Base-by-base conservation (phyloP, 2,888 invertebrate genomes). In the Autographa pulchrina region DNA sequence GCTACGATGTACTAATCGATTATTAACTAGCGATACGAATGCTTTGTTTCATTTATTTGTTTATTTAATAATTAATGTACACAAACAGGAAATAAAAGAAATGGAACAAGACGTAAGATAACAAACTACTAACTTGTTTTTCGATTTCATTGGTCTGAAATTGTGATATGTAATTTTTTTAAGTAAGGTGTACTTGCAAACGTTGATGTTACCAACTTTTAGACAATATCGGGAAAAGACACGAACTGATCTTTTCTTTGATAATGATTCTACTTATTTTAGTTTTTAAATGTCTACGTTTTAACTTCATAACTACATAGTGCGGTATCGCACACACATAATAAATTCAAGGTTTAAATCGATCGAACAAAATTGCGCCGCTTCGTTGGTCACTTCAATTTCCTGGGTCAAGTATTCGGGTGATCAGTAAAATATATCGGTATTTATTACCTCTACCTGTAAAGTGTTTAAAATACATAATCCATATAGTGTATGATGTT, bases 311-410 rank as follows among this genome's bases (percentile, higher is more conserved):
- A 43, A 5, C 1, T 43, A 43, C 5, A 14, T 43, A 43, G 43
- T 43, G 6, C 3, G 14, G 43, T 43, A 43, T 48, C 48, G n/a
- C 48, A 48, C 48, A n/a, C 48, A 48, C n/a, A 48, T 48, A 48
- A 48, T 48, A 48, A 48, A 62, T 48, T 48, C 48, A 48, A n/a
- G 48, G 48, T 7, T 48, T 48, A 16, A 48, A 48, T 48, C 48
- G 48, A 48, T 48, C 48, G 48, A 48, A 48, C 48, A 48, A 48
- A 48, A 48, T 48, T 7, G 48, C 48, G n/a, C 48, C 48, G 48
- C n/a, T 48, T 48, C 48, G n/a, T 48, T n/a, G 48, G 48, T 48
- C 48, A 48, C 48, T 48, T n/a, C 48, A 48, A 48, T 48, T 48
- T 48, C 48, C 48, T 48, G 48, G 48, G n/a, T 48, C 48, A 48